These are phyloP conservation scores for Diglossa brunneiventris DNA, from an alignment of 2,113 vertebrate species.

Conservation along the genomic window DNA sequence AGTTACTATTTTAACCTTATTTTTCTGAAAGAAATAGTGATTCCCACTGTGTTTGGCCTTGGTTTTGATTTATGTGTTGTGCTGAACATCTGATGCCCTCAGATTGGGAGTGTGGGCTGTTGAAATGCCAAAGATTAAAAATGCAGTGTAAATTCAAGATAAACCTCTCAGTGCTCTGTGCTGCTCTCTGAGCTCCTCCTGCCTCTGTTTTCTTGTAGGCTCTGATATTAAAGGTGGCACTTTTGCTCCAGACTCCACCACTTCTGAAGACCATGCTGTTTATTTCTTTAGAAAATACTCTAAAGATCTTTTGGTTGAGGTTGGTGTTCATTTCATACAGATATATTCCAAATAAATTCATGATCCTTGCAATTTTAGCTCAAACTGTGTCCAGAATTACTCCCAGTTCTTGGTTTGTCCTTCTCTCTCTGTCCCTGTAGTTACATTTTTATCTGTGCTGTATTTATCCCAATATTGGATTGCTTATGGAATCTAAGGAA, in stretches of 20 bases:
- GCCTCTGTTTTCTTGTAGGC: slow-evolving; percentile 69
- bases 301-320: slow-evolving; percentile 89
- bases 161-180: neutral
- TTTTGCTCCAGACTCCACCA: slow-evolving; percentile 76
- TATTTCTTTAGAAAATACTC: slow-evolving; percentile 93
- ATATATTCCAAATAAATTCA: neutral
- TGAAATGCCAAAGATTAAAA: neutral
- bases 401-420: neutral
- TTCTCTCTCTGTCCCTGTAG: neutral
- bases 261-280: slow-evolving; percentile 80
- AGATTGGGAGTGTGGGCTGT: neutral
- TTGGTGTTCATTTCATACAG: slow-evolving; percentile 51
- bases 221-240: slow-evolving; percentile 90
- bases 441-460: neutral
- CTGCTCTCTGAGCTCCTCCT: neutral
- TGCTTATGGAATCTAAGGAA: neutral
- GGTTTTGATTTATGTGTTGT: neutral
- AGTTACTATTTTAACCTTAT: neutral
- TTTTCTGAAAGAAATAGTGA: neutral
- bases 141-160: neutral
- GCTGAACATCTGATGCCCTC: neutral
- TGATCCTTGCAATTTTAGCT: neutral
- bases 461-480: neutral
- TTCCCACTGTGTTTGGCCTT: neutral
- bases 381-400: neutral